Base-by-base conservation (phyloP, 2,797 vertebrate genomes). In the Oreochromis grahami region DNA sequence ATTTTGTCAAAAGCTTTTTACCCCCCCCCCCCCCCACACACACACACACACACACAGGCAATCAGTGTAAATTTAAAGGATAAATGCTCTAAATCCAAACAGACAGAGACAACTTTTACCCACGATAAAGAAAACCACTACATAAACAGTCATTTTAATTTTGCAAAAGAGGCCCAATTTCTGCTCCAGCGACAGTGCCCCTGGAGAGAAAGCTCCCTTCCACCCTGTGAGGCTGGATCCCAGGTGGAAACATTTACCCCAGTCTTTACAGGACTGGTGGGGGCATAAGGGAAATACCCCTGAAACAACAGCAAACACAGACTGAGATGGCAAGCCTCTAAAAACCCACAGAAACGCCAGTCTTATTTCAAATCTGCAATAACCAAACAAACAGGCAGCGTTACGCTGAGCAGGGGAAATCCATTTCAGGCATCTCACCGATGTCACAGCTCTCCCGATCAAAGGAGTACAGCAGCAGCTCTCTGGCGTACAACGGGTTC, bases 401-500 rank as follows among this genome's bases (percentile, higher is more conserved):
- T 29, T 50, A 50, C 5, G 15, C 43, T 19, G 48, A 77, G 17
- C 7, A 56, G 11, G 17, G 21, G 58, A 85, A 60, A 77, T 56
- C 41, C 21, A 34, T 32, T 4, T 2, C 34, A 7, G 50, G 29
- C 11, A 48, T 82, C 93, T 97, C 95, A 98, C 98, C 97, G 83
- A 81, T 97, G 82, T 95, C 88, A 93, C 97, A 98, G 38, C 93
- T 94, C 41, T 97, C 93, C 19, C 19, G 1, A 3, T 98, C 94
- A 29, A 95, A 86, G 68, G 96, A 92, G 94, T 95, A 98, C 11
- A 96, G 96, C 84, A 99, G 95, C 55, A 98, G 94, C 34, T 98
- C 91, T 94, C 96, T 96, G 77, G 96, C 97, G 85, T 94, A 96
- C 14, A 98, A 89, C 2, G 98, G 98, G 89, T 98, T 97, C 88